Conservation (phyloP, 2,888 invertebrate genomes). For the Eupithecia tripunctaria region DNA sequence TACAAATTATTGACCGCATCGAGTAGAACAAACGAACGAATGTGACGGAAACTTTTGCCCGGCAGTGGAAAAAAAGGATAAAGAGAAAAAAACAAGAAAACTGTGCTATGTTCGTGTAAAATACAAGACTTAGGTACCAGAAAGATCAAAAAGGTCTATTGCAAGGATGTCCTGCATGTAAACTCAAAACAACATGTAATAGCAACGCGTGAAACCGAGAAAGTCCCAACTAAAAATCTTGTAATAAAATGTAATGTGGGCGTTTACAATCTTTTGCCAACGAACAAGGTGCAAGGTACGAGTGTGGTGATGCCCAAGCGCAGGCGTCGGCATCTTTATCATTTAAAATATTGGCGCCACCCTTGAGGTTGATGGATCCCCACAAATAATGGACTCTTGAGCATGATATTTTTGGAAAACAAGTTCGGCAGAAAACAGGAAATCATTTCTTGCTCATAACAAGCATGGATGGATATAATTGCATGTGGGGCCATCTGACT, state of each 20-base stretch:
- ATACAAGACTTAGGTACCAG: not conserved
- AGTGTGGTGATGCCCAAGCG: constrained; percentile 52
- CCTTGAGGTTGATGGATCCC: constrained; percentile 27
- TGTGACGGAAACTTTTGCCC: not conserved
- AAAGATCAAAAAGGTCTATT: constrained; percentile 30
- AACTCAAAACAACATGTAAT: constrained; percentile 32
- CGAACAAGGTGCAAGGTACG: constrained; percentile 53
- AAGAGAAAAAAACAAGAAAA: not conserved
- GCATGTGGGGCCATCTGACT: not conserved
- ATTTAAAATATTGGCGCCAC: constrained; percentile 58
- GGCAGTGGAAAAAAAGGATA: not conserved
- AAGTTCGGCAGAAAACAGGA: constrained; percentile 1
- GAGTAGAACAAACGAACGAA: too few species aligned
- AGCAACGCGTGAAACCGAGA: constrained; percentile 58
- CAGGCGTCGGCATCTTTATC: constrained; percentile 52
- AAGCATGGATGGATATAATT: not conserved
- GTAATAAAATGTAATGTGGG: constrained; percentile 63
- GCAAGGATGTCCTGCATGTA: constrained; percentile 24
- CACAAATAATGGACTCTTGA: constrained; percentile 14
- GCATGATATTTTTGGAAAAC: constrained; percentile 7
- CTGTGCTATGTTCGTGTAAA: not conserved
- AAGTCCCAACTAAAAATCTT: constrained; percentile 54
- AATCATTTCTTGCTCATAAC: not conserved
- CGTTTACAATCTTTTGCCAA: constrained; percentile 60
- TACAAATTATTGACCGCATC: not conserved